Conservation (phyloP, 2,888 invertebrate species). For the Neoscelio sp. region DNA sequence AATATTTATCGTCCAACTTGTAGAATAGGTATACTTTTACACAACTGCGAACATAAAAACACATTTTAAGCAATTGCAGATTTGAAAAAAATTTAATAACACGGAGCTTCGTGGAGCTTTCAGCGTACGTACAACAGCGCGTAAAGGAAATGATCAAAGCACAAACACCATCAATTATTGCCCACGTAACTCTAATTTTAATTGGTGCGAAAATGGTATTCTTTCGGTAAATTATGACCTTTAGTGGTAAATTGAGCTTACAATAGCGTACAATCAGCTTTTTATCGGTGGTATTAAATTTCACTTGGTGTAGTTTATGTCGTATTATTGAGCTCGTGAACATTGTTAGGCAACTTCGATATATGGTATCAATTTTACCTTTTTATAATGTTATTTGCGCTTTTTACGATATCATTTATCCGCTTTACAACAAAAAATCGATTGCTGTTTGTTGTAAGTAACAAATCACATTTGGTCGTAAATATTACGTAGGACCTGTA, state of each 20-base stretch:
- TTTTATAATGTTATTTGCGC: slow-evolving; percentile 27
- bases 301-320: slow-evolving; percentile 47
- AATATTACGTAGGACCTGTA: too few relatives aligned
- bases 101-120: too few relatives aligned
- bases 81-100: too few relatives aligned
- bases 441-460: too few relatives aligned
- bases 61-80: too few relatives aligned
- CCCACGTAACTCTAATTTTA: slow-evolving; percentile 25
- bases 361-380: slow-evolving; percentile 41
- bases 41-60: too few relatives aligned
- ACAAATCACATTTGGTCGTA: too few relatives aligned
- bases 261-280: slow-evolving; percentile 40
- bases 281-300: slow-evolving; percentile 45
- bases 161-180: not conserved
- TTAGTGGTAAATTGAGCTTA: slow-evolving; percentile 39
- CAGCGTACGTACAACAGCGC: too few relatives aligned
- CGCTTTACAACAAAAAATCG: slow-evolving; percentile 10
- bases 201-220: slow-evolving; percentile 29
- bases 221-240: slow-evolving; percentile 29
- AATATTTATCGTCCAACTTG: too few relatives aligned
- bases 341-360: slow-evolving; percentile 41
- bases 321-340: slow-evolving; percentile 44
- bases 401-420: slow-evolving; percentile 27
- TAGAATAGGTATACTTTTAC: too few relatives aligned
- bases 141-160: too few relatives aligned